Evolutionary conservation across 2,797 vertebrate species (phyloP).

Genomic region (Danio choprae): DNA sequence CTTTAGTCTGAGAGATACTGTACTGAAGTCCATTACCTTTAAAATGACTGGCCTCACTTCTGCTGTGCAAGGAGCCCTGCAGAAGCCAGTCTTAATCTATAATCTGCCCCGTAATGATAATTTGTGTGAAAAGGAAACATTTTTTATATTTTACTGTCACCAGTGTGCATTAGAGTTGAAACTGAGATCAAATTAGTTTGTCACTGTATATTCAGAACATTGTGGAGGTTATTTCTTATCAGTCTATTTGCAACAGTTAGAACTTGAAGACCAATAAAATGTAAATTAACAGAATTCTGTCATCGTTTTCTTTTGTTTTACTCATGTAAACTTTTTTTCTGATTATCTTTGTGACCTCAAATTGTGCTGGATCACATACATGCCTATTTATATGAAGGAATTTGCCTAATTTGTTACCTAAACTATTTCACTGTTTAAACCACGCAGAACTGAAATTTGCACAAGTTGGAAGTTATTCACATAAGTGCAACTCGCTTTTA

Average conservation of each 20-base stretch:
- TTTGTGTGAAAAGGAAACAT: no score
- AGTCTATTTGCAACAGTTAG: neutral
- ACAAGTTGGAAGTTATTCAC: neutral
- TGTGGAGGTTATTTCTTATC: neutral
- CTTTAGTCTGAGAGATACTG: no score
- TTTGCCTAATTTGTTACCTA: neutral
- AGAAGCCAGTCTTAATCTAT: no score
- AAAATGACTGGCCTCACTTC: no score
- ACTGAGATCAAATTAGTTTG: no score
- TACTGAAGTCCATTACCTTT: no score
- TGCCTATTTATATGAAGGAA: neutral
- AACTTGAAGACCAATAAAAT: neutral
- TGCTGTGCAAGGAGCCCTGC: no score
- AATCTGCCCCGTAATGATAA: no score
- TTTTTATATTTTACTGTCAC: no score
- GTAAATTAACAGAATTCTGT: neutral
- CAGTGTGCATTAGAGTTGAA: no score
- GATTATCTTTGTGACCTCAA: neutral
- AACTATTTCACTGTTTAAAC: no score
- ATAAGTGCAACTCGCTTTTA: neutral
- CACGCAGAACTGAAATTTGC: neutral
- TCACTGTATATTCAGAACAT: no score
- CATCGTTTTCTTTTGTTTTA: neutral
- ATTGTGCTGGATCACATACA: neutral
- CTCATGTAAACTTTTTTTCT: neutral